phyloP scores from a whole-genome alignment of 2,797 vertebrate genomes.

The Neoniphon sammara region DNA sequence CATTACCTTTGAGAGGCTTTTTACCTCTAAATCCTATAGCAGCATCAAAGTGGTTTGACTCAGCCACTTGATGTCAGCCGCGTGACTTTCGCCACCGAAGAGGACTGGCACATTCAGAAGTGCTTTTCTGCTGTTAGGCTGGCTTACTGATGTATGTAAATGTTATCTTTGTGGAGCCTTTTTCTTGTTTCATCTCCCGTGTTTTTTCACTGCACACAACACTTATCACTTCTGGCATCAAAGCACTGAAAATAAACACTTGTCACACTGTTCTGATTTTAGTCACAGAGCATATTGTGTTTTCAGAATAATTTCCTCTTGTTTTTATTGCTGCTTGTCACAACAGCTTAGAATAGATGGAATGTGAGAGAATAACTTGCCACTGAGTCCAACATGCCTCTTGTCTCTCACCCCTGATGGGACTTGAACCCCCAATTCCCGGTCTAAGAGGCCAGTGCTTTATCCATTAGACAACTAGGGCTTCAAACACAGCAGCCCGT shows the following conservation, averaged over 20 bases:
- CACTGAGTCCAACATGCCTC: neutral
- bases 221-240: neutral
- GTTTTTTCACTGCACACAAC: neutral
- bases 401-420: neutral
- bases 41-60: too few relatives aligned
- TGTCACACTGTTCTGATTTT: neutral
- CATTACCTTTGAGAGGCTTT: neutral
- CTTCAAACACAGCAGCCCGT: neutral
- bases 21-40: neutral
- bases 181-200: neutral
- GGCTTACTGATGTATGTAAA: too few relatives aligned
- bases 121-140: too few relatives aligned
- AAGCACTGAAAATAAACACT: neutral
- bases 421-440: neutral
- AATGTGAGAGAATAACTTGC: neutral
- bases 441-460: too few relatives aligned
- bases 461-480: too few relatives aligned
- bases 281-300: neutral
- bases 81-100: too few relatives aligned
- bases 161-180: neutral
- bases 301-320: neutral
- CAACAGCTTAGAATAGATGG: neutral
- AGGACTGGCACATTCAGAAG: too few relatives aligned
- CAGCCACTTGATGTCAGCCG: too few relatives aligned
- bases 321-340: neutral